These are phyloP conservation scores for Cochlearius cochlearius DNA, from an alignment of 2,113 vertebrate species.

Conservation along the genomic window DNA sequence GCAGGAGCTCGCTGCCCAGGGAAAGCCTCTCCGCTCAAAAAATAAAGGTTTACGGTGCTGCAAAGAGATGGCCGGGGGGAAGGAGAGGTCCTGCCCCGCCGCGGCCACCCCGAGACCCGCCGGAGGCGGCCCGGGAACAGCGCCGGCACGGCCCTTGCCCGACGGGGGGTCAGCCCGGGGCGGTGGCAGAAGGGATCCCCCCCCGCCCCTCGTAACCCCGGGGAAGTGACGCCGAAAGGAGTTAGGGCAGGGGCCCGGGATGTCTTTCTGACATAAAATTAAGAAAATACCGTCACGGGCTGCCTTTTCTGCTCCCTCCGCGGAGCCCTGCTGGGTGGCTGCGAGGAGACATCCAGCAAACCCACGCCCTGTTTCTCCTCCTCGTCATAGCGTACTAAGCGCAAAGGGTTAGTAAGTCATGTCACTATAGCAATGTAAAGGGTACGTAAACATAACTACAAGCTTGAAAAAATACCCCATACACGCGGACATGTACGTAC, in stretches of 20 bases:
- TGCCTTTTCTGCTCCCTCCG: not conserved
- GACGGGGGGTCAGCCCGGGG: too few relatives aligned
- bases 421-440: not conserved
- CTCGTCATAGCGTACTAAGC: not conserved
- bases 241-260: not conserved
- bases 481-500: not conserved
- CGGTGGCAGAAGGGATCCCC: not conserved
- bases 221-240: not conserved
- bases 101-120: not conserved
- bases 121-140: too few relatives aligned
- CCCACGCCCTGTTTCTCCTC: not conserved
- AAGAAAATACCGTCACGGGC: fast-evolving
- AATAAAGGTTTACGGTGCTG: fast-evolving
- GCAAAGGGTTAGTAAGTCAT: not conserved
- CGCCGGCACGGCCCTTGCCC: not conserved
- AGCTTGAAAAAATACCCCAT: not conserved
- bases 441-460: not conserved
- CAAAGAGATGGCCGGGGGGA: not conserved
- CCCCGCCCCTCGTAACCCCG: fast-evolving
- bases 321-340: not conserved
- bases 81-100: not conserved
- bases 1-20: not conserved
- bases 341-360: not conserved
- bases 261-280: not conserved
- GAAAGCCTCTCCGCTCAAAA: not conserved